These are phyloP conservation scores for Myotis vivesi DNA, from an alignment of 2,797 vertebrate genomes.

Conservation along the genomic window DNA sequence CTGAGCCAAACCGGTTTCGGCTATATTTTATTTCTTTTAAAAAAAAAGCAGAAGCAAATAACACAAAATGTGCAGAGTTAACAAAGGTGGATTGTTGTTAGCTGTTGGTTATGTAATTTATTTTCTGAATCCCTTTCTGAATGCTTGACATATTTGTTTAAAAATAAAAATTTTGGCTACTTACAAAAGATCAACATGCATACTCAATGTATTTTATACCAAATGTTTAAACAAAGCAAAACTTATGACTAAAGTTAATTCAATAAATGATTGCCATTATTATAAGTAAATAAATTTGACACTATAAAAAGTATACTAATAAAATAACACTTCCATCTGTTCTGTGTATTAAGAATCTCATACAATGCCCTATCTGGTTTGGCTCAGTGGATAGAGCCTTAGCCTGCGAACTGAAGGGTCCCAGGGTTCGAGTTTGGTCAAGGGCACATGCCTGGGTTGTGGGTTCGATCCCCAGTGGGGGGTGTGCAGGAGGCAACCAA, in stretches of 20 bases:
- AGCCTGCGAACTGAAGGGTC: no score
- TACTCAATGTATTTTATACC: constrained; percentile 2
- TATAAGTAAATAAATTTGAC: constrained; percentile 10
- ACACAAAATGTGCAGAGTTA: constrained; percentile 9
- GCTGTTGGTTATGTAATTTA: constrained; percentile 19
- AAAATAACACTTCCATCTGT: not conserved
- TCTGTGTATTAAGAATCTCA: not conserved
- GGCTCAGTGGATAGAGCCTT: no score
- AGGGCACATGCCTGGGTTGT: no score
- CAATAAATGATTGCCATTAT: not conserved
- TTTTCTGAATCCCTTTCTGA: not conserved
- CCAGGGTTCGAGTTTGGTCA: no score
- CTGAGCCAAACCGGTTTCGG: no score
- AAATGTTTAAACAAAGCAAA: not conserved
- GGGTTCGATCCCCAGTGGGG: no score
- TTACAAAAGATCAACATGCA: not conserved
- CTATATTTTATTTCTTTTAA: constrained; percentile 2
- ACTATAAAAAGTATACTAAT: not conserved
- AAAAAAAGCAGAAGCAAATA: not conserved
- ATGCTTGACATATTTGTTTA: not conserved
- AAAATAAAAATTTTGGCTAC: not conserved
- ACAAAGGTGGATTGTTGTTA: constrained; percentile 10
- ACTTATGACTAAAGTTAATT: not conserved
- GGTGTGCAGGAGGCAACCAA: no score
- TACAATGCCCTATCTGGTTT: not conserved